Percentiles rank a stretch among this genome's conserved stretches.
These are phyloP conservation scores for Sphaerodactylus townsendi DNA, from an alignment of 2,113 vertebrate species.

Conservation along the genomic window DNA sequence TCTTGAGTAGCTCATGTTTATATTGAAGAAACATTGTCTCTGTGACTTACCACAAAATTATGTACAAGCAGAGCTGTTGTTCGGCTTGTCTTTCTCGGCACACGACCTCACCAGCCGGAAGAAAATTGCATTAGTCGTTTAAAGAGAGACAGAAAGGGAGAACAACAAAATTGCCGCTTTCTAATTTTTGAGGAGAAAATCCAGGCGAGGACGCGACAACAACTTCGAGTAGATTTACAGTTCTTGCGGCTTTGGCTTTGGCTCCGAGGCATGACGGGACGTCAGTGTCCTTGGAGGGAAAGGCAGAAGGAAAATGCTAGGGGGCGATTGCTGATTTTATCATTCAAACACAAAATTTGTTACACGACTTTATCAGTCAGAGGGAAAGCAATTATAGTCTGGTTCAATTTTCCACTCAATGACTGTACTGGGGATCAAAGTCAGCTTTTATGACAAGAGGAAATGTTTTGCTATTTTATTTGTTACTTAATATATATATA, in stretches of 20 bases:
- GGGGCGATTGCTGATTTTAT: conserved; percentile 87
- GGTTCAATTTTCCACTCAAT: conserved; percentile 90
- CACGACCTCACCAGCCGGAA: conserved; percentile 25
- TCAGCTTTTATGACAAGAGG: conserved; percentile 77
- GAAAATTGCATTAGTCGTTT: conserved; percentile 61
- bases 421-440: conserved; percentile 88
- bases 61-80: conserved; percentile 13
- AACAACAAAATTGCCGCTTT: conserved; percentile 55
- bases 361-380: conserved; percentile 89
- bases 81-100: conserved; percentile 23
- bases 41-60: conserved; percentile 47
- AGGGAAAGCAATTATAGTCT: conserved; percentile 90
- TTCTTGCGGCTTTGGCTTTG: conserved; percentile 73
- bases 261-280: conserved; percentile 82
- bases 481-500: conserved; percentile 72
- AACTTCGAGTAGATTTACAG: conserved; percentile 80
- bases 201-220: conserved; percentile 47
- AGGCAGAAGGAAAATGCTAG: conserved; percentile 81
- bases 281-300: conserved; percentile 85
- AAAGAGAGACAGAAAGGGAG: conserved; percentile 55
- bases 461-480: conserved; percentile 77
- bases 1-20: conserved; percentile 68
- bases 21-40: conserved; percentile 50
- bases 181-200: conserved; percentile 23
- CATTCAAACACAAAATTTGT: conserved; percentile 92